Conservation (phyloP, 2,888 invertebrate genomes). For the Neelides folsomi region DNA sequence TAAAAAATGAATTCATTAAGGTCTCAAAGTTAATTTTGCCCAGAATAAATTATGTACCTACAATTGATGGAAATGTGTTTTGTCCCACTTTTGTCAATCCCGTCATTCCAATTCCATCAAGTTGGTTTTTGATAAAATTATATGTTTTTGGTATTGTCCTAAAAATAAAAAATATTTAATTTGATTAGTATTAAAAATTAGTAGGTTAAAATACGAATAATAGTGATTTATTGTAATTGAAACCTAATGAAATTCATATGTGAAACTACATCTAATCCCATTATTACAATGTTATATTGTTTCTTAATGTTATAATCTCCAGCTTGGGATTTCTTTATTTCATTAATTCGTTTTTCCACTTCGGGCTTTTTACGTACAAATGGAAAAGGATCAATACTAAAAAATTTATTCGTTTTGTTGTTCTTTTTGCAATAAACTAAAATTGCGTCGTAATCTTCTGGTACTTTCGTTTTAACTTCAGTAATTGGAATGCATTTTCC, state of each 20-base stretch:
- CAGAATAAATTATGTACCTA: no score
- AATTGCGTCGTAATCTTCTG: conserved; percentile 12
- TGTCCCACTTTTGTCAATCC: conserved; percentile 91
- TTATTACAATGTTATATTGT: conserved; percentile 52
- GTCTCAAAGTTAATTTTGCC: not conserved
- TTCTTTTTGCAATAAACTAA: conserved; percentile 11
- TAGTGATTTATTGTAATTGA: no score
- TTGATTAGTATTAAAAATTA: no score
- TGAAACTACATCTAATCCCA: conserved; percentile 77
- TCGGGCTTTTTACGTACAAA: conserved; percentile 13
- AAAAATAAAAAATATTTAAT: no score
- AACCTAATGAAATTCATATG: conserved; percentile 70
- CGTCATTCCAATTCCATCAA: conserved; percentile 59
- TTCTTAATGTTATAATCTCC: conserved; percentile 3
- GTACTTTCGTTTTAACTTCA: conserved; percentile 7
- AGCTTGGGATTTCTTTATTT: not conserved
- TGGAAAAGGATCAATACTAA: conserved; percentile 18
- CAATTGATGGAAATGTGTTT: conserved; percentile 80
- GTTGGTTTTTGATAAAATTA: conserved; percentile 44
- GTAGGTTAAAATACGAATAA: no score
- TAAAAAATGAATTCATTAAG: not conserved
- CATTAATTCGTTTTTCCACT: conserved; percentile 14
- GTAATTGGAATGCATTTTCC: conserved; percentile 12
- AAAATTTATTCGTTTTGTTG: not conserved
- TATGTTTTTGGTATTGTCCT: conserved; percentile 54